These are phyloP conservation scores for Percopsis transmontana DNA, from an alignment of 2,113 vertebrate species.

Conservation along the genomic window DNA sequence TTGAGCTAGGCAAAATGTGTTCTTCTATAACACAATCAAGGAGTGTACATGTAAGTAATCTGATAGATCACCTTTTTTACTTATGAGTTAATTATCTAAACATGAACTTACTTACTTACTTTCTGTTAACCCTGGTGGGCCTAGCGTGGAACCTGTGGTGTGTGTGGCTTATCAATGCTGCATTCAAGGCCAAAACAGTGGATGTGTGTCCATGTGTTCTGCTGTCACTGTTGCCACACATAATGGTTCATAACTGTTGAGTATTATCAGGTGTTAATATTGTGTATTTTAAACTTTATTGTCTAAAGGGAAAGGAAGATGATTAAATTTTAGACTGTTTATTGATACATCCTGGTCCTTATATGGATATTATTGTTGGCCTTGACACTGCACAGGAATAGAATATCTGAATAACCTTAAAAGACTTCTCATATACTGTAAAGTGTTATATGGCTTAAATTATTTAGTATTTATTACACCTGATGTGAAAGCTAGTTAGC, in stretches of 20 bases:
- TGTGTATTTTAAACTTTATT: conserved; percentile 5
- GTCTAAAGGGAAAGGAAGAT: conserved; percentile 38
- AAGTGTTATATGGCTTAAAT: conserved; percentile 31
- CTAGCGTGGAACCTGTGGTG: conserved; percentile 19
- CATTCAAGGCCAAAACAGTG: background rate
- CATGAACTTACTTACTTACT: background rate
- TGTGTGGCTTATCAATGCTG: conserved; percentile 6
- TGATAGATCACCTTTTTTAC: too few species aligned
- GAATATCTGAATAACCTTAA: background rate
- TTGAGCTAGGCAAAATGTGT: background rate
- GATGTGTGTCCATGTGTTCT: conserved; percentile 1
- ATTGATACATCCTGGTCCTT: too few species aligned
- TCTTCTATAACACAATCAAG: background rate
- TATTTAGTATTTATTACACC: conserved; percentile 49
- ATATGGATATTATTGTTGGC: background rate
- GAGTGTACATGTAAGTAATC: too few species aligned
- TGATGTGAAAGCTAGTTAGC: conserved; percentile 7
- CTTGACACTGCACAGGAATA: conserved; percentile 26
- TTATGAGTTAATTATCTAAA: background rate
- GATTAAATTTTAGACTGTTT: background rate
- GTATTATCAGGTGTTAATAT: conserved; percentile 16
- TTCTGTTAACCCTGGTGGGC: background rate
- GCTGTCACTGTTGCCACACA: background rate
- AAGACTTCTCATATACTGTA: conserved; percentile 25
- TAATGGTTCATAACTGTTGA: conserved; percentile 7